Evolutionary conservation across 2,888 invertebrate species (phyloP).

Genomic region (Leucoma salicis): DNA sequence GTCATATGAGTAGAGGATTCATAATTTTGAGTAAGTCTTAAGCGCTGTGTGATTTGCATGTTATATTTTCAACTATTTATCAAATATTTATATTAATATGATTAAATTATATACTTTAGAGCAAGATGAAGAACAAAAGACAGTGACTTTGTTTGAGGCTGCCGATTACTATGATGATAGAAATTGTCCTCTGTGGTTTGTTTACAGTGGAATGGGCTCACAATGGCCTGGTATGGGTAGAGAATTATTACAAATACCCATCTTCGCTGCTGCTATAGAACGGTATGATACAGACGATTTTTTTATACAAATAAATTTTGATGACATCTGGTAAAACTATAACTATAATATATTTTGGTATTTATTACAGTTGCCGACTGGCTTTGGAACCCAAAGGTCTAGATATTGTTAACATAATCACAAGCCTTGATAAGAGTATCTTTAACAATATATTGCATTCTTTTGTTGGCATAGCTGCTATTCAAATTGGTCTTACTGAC

Average conservation of each 20-base stretch:
- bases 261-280: slow-evolving; percentile 81
- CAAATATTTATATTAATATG: neutral
- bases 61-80: too few relatives aligned
- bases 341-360: neutral
- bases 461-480: slow-evolving; percentile 73
- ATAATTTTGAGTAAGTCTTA: slow-evolving; percentile 46
- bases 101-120: too few relatives aligned
- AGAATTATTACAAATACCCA: slow-evolving; percentile 83
- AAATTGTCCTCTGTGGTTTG: slow-evolving; percentile 83
- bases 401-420: slow-evolving; percentile 84
- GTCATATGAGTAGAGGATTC: slow-evolving; percentile 64
- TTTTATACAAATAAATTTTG: too few relatives aligned
- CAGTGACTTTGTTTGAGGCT: slow-evolving; percentile 1
- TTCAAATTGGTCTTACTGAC: slow-evolving; percentile 81
- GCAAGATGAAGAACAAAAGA: slow-evolving; percentile 25
- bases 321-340: neutral
- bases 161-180: slow-evolving; percentile 65
- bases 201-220: slow-evolving; percentile 88
- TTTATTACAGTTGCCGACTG: slow-evolving; percentile 68
- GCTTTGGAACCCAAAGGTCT: slow-evolving; percentile 83
- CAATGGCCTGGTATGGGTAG: slow-evolving; percentile 87
- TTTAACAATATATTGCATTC: slow-evolving; percentile 81
- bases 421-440: slow-evolving; percentile 78
- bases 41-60: neutral
- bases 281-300: slow-evolving; percentile 36